These are phyloP conservation scores for Chondrilla cf. caribensis DNA, from an alignment of 37 sponge, comb jelly and placozoan genomes.

Conservation along the genomic window DNA sequence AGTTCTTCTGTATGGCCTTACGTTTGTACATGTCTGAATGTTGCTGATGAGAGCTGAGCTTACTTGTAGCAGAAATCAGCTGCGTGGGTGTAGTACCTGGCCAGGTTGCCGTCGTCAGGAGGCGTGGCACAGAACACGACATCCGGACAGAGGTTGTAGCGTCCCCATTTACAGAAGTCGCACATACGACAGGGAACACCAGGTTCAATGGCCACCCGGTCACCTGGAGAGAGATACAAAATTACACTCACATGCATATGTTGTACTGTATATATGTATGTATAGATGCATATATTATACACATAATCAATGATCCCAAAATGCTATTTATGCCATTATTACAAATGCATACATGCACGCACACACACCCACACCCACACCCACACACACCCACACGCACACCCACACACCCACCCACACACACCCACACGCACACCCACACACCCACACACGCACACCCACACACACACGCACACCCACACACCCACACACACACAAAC, in stretches of 20 bases:
- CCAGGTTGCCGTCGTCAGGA: constrained; percentile 84
- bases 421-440: too few species aligned
- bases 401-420: too few species aligned
- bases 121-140: constrained; percentile 97
- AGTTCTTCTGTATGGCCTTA: too few species aligned
- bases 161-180: constrained; percentile 75
- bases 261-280: too few species aligned
- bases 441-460: too few species aligned
- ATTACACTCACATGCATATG: neutral
- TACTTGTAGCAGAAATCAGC: constrained; percentile 96
- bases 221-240: constrained; percentile 51
- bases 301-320: neutral
- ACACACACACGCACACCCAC: too few species aligned
- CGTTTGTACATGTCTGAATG: too few species aligned
- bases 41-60: neutral
- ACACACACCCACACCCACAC: too few species aligned
- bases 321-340: neutral
- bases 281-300: neutral
- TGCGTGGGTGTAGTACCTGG: constrained; percentile 82
- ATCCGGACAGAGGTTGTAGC: constrained; percentile 94
- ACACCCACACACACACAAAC: constrained; percentile 22
- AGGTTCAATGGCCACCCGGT: constrained; percentile 95
- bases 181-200: constrained; percentile 90
- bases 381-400: too few species aligned
- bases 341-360: neutral